Evolutionary conservation across 1,140 invertebrate species (phyloP), one percentile per base, ranked within the genome.

Genomic region (Brachionus rotundiformis): DNA sequence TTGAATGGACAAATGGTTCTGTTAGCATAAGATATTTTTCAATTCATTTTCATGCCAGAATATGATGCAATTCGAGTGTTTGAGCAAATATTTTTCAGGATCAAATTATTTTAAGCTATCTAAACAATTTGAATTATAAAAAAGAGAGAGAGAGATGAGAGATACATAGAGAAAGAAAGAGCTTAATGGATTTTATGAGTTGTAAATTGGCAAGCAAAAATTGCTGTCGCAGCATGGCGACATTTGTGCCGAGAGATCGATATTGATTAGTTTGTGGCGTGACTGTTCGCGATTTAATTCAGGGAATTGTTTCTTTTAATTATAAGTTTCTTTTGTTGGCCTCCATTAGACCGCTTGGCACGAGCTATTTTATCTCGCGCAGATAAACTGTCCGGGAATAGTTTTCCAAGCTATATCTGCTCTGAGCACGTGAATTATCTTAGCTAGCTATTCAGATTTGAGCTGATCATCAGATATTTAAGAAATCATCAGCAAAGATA

Each of bases 1-100:
- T 54, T 54, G 47, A 54, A 54, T 54, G 47, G 47, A 54, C 47
- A 54, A 54, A 54, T 54, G 47, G 47, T 23, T 54, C 47, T 54
- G 47, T 54, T 54, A 54, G 47, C 47, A 54, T 54, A 54, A 54
- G 47, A 54, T 54, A 54, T 54, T 54, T 54, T 54, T 54, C 47
- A 54, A 8, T 54, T n/a, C n/a, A 54, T 54, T 54, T 54, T 54
- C 16, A 54, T 54, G 47, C 47, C 47, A 54, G 47, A 54, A 54
- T 54, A 54, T 54, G 47, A 54, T 54, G 47, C 47, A 54, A 54
- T 54, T 54, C 47, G 47, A 54, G 47, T 54, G 47, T 54, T 25
- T 23, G 19, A 54, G 47, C 47, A 54, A 54, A 54, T 54, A 54
- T 54, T 54, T 54, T 54, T 54, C 47, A 54, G 47, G 47, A 54